Conservation (phyloP, 2,888 invertebrate species). For the Thecophora atra region DNA sequence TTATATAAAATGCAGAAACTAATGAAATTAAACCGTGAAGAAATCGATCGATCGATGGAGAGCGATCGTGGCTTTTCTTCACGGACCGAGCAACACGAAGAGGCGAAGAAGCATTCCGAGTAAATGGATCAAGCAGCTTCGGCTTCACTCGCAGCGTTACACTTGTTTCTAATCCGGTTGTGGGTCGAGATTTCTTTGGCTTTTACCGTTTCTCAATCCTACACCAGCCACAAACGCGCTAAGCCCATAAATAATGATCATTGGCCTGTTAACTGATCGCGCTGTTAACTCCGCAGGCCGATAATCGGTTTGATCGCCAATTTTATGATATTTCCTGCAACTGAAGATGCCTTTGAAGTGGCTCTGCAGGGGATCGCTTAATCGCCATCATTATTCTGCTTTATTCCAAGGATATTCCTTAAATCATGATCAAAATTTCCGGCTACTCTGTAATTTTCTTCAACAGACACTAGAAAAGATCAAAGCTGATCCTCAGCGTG, state of each 20-base stretch:
- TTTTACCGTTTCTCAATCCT: conserved; percentile 12
- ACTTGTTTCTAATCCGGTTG: conserved; percentile 2
- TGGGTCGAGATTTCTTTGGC: neutral
- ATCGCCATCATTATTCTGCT: too few species aligned
- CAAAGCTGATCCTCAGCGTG: too few species aligned
- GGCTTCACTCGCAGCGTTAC: neutral
- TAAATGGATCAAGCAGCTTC: neutral
- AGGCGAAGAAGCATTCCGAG: neutral
- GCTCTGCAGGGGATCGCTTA: too few species aligned
- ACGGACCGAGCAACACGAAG: neutral
- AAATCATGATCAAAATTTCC: too few species aligned
- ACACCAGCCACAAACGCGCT: conserved; percentile 18
- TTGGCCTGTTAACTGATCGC: neutral
- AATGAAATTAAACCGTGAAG: neutral
- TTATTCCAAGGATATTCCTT: too few species aligned
- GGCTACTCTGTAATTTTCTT: too few species aligned
- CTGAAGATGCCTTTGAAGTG: too few species aligned
- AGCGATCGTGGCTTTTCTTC: neutral
- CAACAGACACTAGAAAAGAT: too few species aligned
- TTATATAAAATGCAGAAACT: neutral
- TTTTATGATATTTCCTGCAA: too few species aligned
- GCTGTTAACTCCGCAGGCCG: too few species aligned
- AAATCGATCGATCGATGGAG: neutral
- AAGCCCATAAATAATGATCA: conserved; percentile 35
- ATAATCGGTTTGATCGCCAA: too few species aligned